These are phyloP conservation scores for Enteromius paludinosus DNA, from an alignment of 2,797 vertebrate genomes.

Conservation along the genomic window DNA sequence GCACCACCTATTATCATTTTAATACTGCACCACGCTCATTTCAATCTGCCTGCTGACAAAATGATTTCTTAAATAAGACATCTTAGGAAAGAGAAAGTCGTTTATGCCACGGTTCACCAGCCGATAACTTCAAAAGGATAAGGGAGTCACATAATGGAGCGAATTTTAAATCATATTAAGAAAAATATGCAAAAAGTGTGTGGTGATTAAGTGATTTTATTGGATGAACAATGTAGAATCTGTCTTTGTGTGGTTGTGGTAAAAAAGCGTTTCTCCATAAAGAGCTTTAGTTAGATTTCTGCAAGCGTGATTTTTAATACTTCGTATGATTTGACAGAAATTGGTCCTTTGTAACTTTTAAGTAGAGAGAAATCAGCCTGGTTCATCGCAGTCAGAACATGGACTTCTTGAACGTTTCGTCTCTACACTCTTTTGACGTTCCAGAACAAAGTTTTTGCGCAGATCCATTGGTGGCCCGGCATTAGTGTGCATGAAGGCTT, in stretches of 20 bases:
- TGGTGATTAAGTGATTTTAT: conserved; percentile 63
- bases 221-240: conserved; percentile 63
- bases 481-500: conserved; percentile 79
- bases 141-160: conserved; percentile 64
- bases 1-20: conserved; percentile 74
- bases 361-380: background rate
- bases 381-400: conserved; percentile 62
- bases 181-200: conserved; percentile 61
- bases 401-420: conserved; percentile 61
- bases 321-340: background rate
- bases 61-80: conserved; percentile 72
- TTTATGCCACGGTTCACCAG: conserved; percentile 71
- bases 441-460: conserved; percentile 78
- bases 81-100: conserved; percentile 67
- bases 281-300: background rate
- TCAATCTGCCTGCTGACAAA: conserved; percentile 75
- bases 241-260: conserved; percentile 59
- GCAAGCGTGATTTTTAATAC: background rate
- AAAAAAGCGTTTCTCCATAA: background rate
- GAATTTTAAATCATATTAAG: conserved; percentile 68
- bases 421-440: conserved; percentile 73
- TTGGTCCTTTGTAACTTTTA: background rate
- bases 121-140: conserved; percentile 76
- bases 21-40: conserved; percentile 72
- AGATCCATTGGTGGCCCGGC: conserved; percentile 75